phyloP scores from a whole-genome alignment of 2,113 vertebrate species.

The Phalacrocorax brasilianus region DNA sequence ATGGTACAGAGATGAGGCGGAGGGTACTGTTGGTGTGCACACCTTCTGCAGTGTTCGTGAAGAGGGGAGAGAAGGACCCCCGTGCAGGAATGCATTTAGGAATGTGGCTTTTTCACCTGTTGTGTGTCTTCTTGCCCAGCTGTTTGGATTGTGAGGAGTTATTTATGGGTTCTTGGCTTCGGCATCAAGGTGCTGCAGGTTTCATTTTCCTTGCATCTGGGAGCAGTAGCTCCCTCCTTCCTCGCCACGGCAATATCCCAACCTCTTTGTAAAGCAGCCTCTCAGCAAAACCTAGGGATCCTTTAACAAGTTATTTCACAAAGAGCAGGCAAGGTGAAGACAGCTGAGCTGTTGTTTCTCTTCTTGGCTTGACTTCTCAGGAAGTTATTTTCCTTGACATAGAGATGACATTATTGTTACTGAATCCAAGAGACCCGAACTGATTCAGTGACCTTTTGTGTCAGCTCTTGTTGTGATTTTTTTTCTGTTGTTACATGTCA shows the following conservation, averaged over 20 bases:
- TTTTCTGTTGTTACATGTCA: neutral
- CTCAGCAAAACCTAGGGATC: neutral
- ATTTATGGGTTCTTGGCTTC: neutral
- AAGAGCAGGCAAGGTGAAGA: neutral
- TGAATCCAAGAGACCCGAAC: neutral
- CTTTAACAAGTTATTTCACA: neutral
- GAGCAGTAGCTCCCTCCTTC: neutral
- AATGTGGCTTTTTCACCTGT: neutral
- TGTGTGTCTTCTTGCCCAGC: neutral
- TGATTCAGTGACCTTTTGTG: constrained; percentile 14
- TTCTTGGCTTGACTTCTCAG: neutral
- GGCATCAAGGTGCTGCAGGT: neutral
- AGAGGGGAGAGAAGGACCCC: neutral
- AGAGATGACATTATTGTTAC: neutral
- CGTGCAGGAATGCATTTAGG: neutral
- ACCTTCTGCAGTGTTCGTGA: neutral
- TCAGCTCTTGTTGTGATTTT: neutral
- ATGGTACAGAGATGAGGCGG: neutral
- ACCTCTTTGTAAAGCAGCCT: neutral
- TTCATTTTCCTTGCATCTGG: neutral
- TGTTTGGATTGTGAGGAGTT: neutral
- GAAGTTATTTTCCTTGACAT: neutral
- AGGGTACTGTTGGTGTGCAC: neutral
- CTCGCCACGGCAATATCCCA: neutral
- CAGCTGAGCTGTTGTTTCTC: neutral